These are phyloP conservation scores for Ictidomys tridecemlineatus DNA, from an alignment of 2,113 vertebrate species.

Conservation along the genomic window DNA sequence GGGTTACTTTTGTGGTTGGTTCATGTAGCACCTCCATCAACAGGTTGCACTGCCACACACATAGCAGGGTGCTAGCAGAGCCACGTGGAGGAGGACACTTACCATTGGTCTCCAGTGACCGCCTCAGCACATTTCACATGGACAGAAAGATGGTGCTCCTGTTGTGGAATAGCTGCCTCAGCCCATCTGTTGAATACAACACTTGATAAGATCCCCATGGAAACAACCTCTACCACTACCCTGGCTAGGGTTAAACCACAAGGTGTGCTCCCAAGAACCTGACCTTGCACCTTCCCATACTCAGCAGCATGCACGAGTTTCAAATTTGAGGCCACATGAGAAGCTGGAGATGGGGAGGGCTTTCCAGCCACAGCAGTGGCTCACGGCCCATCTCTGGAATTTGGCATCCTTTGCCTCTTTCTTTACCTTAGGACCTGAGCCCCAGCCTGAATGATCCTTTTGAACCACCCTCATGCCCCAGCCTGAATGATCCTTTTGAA, in stretches of 20 bases:
- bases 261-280: background rate
- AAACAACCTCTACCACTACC: too few species aligned
- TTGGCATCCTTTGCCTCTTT: accelerated
- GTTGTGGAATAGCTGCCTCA: constrained; percentile 85
- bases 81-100: constrained; percentile 51
- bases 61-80: accelerated
- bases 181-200: constrained; percentile 77
- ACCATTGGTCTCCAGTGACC: constrained; percentile 93
- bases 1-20: background rate
- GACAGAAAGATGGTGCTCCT: constrained; percentile 90
- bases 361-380: background rate
- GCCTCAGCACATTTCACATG: constrained; percentile 94
- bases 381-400: background rate
- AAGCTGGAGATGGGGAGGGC: too few species aligned
- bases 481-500: accelerated
- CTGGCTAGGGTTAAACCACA: accelerated
- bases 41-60: accelerated
- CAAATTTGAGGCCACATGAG: too few species aligned
- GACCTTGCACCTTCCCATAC: accelerated
- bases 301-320: accelerated
- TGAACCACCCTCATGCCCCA: background rate
- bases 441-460: too few species aligned
- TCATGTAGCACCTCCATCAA: background rate
- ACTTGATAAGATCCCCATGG: background rate
- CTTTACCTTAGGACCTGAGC: background rate